Evolutionary conservation across 2,888 invertebrate species (phyloP).

Genomic region (Prostheceraeus crozeri): DNA sequence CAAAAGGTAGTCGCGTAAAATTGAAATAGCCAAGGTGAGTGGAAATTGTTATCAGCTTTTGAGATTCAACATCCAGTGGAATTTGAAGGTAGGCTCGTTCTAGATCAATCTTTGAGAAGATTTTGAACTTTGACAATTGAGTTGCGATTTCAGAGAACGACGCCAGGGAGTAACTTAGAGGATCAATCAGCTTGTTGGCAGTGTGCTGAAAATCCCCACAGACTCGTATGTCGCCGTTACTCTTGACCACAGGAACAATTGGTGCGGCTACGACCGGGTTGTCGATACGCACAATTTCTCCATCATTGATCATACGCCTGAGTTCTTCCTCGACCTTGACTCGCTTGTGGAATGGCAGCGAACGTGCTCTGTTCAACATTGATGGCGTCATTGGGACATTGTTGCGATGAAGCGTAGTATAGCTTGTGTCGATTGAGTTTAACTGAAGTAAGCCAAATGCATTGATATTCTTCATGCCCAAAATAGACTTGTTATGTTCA

Average conservation of each 20-base stretch:
- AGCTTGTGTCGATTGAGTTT: too few species aligned
- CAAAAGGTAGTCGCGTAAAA: background rate
- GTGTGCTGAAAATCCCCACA: background rate
- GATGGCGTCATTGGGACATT: too few species aligned
- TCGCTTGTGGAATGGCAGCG: too few species aligned
- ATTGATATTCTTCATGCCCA: too few species aligned
- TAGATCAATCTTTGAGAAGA: background rate
- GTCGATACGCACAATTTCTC: background rate
- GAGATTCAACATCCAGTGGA: background rate
- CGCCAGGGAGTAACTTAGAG: background rate
- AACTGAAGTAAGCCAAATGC: too few species aligned
- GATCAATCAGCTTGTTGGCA: constrained; percentile 1
- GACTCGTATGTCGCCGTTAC: background rate
- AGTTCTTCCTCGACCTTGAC: constrained; percentile 4
- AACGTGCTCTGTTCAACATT: too few species aligned
- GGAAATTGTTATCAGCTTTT: background rate
- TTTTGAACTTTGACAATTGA: background rate
- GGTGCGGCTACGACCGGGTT: constrained; percentile 6
- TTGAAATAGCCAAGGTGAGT: background rate
- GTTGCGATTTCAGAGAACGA: background rate
- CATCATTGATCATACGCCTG: background rate
- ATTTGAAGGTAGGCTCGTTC: background rate
- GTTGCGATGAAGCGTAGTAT: too few species aligned
- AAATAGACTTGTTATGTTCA: too few species aligned
- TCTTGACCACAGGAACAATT: background rate